phyloP scores from a whole-genome alignment of 2,113 vertebrate genomes.

The Lepus timidus region DNA sequence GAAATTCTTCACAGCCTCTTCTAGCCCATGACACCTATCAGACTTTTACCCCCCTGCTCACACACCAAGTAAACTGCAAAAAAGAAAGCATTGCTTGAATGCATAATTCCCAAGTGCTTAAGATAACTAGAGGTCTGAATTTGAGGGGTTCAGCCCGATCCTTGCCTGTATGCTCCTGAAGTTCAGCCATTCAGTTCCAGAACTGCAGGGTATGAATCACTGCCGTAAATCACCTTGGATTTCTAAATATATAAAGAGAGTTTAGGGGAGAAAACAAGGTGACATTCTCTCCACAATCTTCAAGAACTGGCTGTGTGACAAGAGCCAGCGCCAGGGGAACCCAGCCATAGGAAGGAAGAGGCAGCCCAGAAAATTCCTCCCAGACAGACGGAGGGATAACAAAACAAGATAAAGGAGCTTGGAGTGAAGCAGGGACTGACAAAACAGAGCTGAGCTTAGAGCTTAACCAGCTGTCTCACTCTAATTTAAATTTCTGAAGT shows the following conservation, averaged over 20 bases:
- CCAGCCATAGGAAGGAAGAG: constrained; percentile 70
- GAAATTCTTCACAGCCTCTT: constrained; percentile 78
- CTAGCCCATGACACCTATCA: constrained; percentile 80
- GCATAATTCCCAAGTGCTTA: constrained; percentile 47
- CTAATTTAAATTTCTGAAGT: constrained; percentile 21
- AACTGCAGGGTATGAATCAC: neutral
- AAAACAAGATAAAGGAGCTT: constrained; percentile 63
- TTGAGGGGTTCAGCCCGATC: constrained; percentile 34
- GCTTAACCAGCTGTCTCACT: constrained; percentile 20
- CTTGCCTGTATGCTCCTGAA: constrained; percentile 45
- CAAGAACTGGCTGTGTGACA: constrained; percentile 75
- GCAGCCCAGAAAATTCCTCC: constrained; percentile 73
- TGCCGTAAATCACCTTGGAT: neutral
- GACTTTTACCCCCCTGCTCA: constrained; percentile 76
- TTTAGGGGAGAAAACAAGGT: neutral
- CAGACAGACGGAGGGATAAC: constrained; percentile 69
- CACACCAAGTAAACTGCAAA: constrained; percentile 40
- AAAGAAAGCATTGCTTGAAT: constrained; percentile 60
- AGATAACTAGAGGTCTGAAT: constrained; percentile 53
- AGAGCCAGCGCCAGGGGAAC: constrained; percentile 71
- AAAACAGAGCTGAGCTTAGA: constrained; percentile 42
- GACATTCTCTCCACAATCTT: constrained; percentile 75
- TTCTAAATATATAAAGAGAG: constrained; percentile 64
- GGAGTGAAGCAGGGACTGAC: constrained; percentile 42
- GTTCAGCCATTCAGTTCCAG: constrained; percentile 29